A percentile compares a stretch with the other conserved stretches of the same genome.
Evolutionary conservation across 2,888 invertebrate species (phyloP).

Genomic region (Sinelater perroti): DNA sequence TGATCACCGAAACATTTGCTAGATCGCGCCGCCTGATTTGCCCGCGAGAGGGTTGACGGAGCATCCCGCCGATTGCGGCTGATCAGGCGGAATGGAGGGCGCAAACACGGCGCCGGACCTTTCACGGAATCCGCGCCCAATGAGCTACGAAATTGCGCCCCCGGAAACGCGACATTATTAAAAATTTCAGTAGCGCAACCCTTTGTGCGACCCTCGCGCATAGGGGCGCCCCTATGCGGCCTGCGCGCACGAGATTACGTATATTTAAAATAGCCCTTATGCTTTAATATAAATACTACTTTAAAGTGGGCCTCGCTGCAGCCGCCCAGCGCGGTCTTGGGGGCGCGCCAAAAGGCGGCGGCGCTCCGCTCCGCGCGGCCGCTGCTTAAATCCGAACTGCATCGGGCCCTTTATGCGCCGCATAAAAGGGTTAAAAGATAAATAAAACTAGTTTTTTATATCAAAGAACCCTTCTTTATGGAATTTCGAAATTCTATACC

Average conservation of each 20-base stretch:
- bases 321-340: conserved; percentile 22
- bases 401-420: conserved; percentile 40
- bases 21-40: too few relatives aligned
- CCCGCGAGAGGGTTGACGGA: too few relatives aligned
- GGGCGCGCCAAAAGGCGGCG: conserved; percentile 1
- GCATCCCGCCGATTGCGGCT: too few relatives aligned
- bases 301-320: conserved; percentile 43
- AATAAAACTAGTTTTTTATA: conserved; percentile 43
- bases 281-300: conserved; percentile 45
- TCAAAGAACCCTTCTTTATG: conserved; percentile 39
- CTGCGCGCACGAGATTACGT: conserved; percentile 43
- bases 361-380: conserved; percentile 10
- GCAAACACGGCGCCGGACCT: conserved; percentile 15
- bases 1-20: too few relatives aligned
- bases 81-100: conserved; percentile 14
- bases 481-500: conserved; percentile 45
- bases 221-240: conserved; percentile 45
- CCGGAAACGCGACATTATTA: conserved; percentile 44
- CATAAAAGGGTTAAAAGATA: conserved; percentile 43
- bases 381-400: conserved; percentile 41
- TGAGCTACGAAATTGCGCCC: conserved; percentile 38
- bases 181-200: conserved; percentile 41
- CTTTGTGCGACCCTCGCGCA: conserved; percentile 37
- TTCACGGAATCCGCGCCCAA: conserved; percentile 22
- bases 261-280: conserved; percentile 48